A percentile compares a stretch with the other conserved stretches of the same genome.
phyloP scores from a whole-genome alignment of 2,888 invertebrate species.

The Latheticus oryzae region DNA sequence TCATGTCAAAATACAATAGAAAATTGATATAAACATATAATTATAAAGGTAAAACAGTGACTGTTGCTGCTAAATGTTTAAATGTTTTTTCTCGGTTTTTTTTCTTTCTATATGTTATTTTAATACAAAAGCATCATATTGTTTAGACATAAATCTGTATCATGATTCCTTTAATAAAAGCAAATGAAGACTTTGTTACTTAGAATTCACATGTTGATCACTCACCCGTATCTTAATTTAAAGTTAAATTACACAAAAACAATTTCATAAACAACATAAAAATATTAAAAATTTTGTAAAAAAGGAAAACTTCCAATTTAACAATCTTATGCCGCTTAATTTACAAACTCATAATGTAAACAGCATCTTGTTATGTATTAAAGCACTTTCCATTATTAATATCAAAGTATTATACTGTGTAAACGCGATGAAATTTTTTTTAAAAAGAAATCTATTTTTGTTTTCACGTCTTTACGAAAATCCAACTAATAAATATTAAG shows the following conservation, averaged over 20 bases:
- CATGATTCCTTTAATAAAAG: constrained; percentile 26
- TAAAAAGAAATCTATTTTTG: constrained; percentile 8
- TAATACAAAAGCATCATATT: too few species aligned
- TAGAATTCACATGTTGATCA: constrained; percentile 15
- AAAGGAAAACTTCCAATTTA: constrained; percentile 1
- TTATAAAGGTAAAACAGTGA: too few species aligned
- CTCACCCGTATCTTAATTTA: constrained; percentile 18
- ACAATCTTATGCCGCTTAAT: too few species aligned
- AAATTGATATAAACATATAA: too few species aligned
- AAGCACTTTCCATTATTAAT: too few species aligned
- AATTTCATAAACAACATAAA: constrained; percentile 16
- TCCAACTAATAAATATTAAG: constrained; percentile 15
- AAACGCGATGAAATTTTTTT: too few species aligned
- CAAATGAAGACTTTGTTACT: constrained; percentile 24
- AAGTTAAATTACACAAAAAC: constrained; percentile 19
- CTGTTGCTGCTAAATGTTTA: too few species aligned
- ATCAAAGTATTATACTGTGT: too few species aligned
- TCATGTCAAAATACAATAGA: too few species aligned
- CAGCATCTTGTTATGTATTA: too few species aligned
- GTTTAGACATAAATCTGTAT: constrained; percentile 14
- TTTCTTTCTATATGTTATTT: constrained; percentile 8
- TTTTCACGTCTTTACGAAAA: constrained; percentile 1
- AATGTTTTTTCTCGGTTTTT: too few species aligned
- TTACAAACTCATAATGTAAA: too few species aligned
- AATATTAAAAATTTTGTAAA: constrained; percentile 1